phyloP scores from a whole-genome alignment of 2,797 vertebrate genomes.

The Tragelaphus eurycerus region DNA sequence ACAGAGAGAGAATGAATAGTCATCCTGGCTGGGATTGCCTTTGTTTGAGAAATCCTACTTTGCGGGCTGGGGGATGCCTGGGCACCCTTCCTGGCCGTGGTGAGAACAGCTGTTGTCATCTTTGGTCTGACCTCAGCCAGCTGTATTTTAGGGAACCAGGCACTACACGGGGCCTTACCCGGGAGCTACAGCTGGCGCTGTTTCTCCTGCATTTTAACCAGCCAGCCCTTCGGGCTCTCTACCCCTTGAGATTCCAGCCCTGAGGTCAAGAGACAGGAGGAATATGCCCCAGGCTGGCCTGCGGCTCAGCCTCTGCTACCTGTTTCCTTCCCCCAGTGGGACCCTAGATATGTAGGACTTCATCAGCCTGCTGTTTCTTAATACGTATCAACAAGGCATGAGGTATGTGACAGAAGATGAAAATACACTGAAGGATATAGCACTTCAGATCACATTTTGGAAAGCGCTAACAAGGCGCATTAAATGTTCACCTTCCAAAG shows the following conservation, averaged over 20 bases:
- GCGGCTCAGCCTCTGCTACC: background rate
- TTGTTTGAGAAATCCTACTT: background rate
- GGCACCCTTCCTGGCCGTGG: background rate
- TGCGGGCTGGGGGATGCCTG: background rate
- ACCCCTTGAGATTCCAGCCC: background rate
- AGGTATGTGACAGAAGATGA: slow-evolving; percentile 37
- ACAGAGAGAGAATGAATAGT: background rate
- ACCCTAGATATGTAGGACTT: background rate
- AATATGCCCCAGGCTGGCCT: background rate
- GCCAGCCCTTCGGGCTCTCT: background rate
- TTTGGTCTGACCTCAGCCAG: slow-evolving; percentile 13
- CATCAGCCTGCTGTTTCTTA: background rate
- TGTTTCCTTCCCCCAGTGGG: background rate
- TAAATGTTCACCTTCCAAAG: slow-evolving; percentile 4
- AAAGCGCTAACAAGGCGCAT: background rate
- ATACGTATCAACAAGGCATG: background rate
- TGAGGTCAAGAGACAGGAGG: background rate
- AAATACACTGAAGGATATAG: background rate
- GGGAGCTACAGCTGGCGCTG: background rate
- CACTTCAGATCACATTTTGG: slow-evolving; percentile 51
- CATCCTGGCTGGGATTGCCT: background rate
- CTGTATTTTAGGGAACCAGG: slow-evolving; percentile 29
- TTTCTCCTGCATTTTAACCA: background rate
- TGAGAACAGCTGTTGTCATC: slow-evolving; percentile 20
- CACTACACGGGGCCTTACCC: background rate